These are phyloP conservation scores for Amblyjoppa fuscipennis DNA, from an alignment of 2,888 invertebrate species.

Conservation along the genomic window DNA sequence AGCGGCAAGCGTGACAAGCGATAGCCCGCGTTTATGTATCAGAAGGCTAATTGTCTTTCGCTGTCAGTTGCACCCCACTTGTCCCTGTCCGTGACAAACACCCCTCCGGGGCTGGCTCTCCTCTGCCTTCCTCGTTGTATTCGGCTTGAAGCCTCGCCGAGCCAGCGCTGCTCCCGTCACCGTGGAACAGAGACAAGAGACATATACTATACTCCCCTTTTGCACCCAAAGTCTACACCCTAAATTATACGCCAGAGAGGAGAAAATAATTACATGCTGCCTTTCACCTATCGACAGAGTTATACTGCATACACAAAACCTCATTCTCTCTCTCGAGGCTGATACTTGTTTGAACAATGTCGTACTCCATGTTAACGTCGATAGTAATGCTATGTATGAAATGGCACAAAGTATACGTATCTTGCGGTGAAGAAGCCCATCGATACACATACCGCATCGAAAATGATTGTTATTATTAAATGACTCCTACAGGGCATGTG, in stretches of 20 bases:
- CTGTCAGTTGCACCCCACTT: conserved; percentile 85
- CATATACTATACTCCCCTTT: conserved; percentile 69
- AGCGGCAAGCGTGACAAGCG: conserved; percentile 58
- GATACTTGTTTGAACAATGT: conserved; percentile 78
- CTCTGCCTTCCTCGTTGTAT: conserved; percentile 59
- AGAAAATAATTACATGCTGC: conserved; percentile 84
- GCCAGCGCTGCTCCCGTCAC: conserved; percentile 57
- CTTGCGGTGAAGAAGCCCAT: conserved; percentile 12
- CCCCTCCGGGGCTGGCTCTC: conserved; percentile 79
- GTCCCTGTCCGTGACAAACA: conserved; percentile 84
- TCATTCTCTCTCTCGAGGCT: conserved; percentile 60
- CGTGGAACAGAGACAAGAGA: conserved; percentile 67
- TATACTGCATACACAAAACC: conserved; percentile 53
- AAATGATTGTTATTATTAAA: background rate
- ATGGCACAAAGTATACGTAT: background rate
- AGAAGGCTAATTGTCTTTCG: conserved; percentile 85
- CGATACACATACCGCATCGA: conserved; percentile 15
- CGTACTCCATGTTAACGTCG: conserved; percentile 63
- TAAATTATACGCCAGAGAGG: conserved; percentile 84
- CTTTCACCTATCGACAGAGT: conserved; percentile 77
- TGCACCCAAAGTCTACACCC: conserved; percentile 74
- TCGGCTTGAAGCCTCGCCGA: conserved; percentile 58
- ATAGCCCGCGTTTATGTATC: conserved; percentile 77
- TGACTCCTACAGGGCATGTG: background rate
- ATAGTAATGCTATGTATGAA: conserved; percentile 42